These are phyloP conservation scores for Homarus gammarus DNA, from an alignment of 2,888 invertebrate species.

Conservation along the genomic window DNA sequence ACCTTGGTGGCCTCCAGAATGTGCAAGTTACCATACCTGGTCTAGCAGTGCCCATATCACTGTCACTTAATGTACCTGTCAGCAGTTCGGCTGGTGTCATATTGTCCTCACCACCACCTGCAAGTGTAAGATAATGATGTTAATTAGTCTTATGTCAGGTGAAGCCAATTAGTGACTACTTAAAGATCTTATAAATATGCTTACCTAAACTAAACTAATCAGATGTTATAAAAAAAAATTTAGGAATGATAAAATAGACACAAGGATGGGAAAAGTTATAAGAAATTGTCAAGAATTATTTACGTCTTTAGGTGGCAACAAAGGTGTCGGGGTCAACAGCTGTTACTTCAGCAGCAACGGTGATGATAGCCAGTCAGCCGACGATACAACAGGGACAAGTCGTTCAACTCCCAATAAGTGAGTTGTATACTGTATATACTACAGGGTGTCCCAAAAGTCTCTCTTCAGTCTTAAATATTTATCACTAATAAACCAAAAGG, in stretches of 20 bases:
- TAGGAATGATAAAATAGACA: too few relatives aligned
- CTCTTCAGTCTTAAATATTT: too few relatives aligned
- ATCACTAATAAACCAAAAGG: neutral
- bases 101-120: slow-evolving; percentile 61
- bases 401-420: slow-evolving; percentile 74
- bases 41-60: slow-evolving; percentile 90
- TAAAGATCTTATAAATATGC: neutral
- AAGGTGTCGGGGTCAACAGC: slow-evolving; percentile 71
- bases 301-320: slow-evolving; percentile 68
- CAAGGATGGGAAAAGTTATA: too few relatives aligned
- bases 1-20: slow-evolving; percentile 74
- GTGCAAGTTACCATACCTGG: slow-evolving; percentile 88
- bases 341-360: slow-evolving; percentile 70
- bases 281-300: too few relatives aligned
- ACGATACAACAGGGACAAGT: slow-evolving; percentile 74
- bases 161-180: too few relatives aligned
- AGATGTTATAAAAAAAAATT: too few relatives aligned
- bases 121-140: slow-evolving; percentile 50
- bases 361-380: slow-evolving; percentile 73
- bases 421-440: slow-evolving; percentile 6
- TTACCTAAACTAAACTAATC: neutral
- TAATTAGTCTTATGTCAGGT: too few relatives aligned
- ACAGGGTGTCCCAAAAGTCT: too few relatives aligned
- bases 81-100: slow-evolving; percentile 66
- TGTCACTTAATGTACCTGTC: slow-evolving; percentile 78